A percentile compares a stretch with the other conserved stretches of the same genome.
Evolutionary conservation across 23 tunicate species (phyloP).

Genomic region (Styela clava): DNA sequence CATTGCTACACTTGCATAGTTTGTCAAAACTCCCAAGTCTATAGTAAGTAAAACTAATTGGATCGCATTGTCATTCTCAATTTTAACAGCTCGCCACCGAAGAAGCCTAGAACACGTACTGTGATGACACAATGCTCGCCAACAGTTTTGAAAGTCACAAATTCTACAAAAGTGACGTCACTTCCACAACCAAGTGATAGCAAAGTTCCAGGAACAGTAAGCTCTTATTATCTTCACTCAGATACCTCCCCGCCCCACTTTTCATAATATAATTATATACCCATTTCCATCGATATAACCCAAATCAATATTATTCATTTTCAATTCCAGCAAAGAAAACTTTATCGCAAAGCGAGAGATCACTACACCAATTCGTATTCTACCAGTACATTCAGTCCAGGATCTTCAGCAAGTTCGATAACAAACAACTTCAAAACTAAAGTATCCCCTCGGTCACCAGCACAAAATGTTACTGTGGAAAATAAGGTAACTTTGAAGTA

Average conservation of each 20-base stretch:
- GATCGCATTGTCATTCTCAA: not conserved
- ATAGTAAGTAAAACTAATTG: not conserved
- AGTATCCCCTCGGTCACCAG: not conserved
- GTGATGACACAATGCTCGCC: conserved; percentile 40
- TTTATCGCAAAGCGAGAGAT: not conserved
- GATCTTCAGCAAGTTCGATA: not conserved
- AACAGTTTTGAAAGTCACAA: conserved; percentile 16
- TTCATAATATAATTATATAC: too few species aligned
- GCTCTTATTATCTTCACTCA: not conserved
- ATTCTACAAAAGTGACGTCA: conserved; percentile 1
- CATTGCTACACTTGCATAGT: not conserved
- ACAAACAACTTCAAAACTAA: not conserved
- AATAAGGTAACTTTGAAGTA: not conserved
- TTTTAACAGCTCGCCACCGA: not conserved
- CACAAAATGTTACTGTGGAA: conserved; percentile 21
- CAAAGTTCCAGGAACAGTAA: not conserved
- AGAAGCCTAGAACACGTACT: conserved; percentile 14
- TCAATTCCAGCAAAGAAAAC: not conserved
- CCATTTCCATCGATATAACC: too few species aligned
- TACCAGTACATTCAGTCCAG: not conserved
- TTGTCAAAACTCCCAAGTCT: not conserved
- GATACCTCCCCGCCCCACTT: too few species aligned
- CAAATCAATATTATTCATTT: too few species aligned
- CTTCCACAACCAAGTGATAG: not conserved
- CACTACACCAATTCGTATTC: not conserved